Base-by-base conservation (phyloP, 2,113 vertebrate species). In the Procavia capensis region DNA sequence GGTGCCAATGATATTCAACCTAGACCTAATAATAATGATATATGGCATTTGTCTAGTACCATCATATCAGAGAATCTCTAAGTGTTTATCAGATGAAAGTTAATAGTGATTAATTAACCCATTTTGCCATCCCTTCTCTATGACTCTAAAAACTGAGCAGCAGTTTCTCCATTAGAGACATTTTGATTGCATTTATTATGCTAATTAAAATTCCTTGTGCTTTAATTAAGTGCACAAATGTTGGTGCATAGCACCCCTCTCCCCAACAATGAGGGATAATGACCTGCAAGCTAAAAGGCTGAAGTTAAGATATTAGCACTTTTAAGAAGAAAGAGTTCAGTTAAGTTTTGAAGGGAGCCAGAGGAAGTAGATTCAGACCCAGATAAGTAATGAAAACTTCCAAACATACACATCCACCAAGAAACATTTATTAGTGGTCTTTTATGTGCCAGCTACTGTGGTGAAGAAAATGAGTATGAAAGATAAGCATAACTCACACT, bases 111-210 rank as follows among this genome's bases (percentile, higher is more conserved):
- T 96, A 95, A 96, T 87, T 95, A 96, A 95, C 89, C 90, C 89
- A 95, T 96, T 91, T 96, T 93, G 75, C 92, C 88, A 93, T 85
- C 45, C 45, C 59, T 43, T 93, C 85, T 90, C 78, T 80, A 45
- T 95, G 75, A 68, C 80, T 95, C 75, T 93, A 90, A 96, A 95
- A 93, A 94, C 25, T 89, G 79, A 94, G 95, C 70, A 89, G 70
- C 47, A 76, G 75, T 91, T 96, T 97, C 70, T 90, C 72, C 83
- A 94, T 93, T 95, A 86, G n/a, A 93, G 61, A 85, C 41, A 91
- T 80, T 94, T 93, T 91, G 95, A 94, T 91, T 96, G 91, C 76
- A 91, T 95, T 97, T 96, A 96, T 94, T 97, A 94, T 74, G 88
- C 88, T 90, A 96, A 96, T 97, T 96, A 96, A 96, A 50, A 79